Evolutionary conservation across 1,140 invertebrate genomes (phyloP).

Genomic region (Hesperophylax magnus): DNA sequence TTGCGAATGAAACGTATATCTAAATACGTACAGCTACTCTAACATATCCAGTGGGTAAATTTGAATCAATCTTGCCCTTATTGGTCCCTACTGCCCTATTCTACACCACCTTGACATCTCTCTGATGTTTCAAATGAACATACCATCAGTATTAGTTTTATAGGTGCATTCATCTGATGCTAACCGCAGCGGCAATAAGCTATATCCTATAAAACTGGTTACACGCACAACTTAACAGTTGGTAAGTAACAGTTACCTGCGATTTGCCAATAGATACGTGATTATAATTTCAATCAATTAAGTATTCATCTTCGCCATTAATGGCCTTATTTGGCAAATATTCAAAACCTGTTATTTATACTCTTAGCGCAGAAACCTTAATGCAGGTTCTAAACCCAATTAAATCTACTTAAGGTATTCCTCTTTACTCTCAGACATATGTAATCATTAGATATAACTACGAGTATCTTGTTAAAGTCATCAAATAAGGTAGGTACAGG

Average conservation of each 20-base stretch:
- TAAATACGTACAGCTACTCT: too few species aligned
- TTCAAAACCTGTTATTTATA: neutral
- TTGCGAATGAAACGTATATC: too few species aligned
- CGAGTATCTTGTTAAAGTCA: too few species aligned
- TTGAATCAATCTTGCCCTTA: too few species aligned
- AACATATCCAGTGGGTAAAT: too few species aligned
- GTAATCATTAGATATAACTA: too few species aligned
- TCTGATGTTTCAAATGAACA: too few species aligned
- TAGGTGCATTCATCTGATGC: neutral
- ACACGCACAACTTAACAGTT: neutral
- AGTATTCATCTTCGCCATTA: conserved; percentile 10
- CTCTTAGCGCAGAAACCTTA: neutral
- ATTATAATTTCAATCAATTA: conserved; percentile 20
- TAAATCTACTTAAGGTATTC: neutral
- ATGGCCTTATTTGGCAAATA: neutral
- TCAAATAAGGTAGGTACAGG: too few species aligned
- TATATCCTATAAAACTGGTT: neutral
- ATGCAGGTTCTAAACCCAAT: conserved; percentile 1
- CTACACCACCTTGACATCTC: too few species aligned
- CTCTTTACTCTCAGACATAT: neutral
- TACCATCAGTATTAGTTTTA: too few species aligned
- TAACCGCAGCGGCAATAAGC: neutral
- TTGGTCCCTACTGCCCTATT: too few species aligned
- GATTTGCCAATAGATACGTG: conserved; percentile 3
- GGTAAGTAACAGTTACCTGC: neutral